These are phyloP conservation scores for Falco naumanni DNA, from an alignment of 2,797 vertebrate genomes.

Conservation along the genomic window DNA sequence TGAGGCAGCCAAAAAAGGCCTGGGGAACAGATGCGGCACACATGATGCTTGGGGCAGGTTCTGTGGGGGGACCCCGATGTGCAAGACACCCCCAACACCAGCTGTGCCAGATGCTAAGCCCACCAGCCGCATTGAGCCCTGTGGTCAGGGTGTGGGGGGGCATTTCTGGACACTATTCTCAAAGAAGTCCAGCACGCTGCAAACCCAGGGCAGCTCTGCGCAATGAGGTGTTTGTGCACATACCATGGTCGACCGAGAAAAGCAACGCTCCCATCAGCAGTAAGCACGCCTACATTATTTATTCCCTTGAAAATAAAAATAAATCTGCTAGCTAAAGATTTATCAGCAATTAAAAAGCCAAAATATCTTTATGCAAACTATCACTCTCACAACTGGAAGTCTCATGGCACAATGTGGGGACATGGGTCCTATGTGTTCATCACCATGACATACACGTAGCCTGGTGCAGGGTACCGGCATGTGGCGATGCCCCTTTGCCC, in stretches of 20 bases:
- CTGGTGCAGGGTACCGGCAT: too few species aligned
- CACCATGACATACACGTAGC: neutral
- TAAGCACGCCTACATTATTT: neutral
- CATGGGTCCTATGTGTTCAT: rapidly evolving
- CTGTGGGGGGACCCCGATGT: rapidly evolving
- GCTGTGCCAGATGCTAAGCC: rapidly evolving
- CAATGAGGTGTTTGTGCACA: neutral
- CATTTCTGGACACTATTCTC: neutral
- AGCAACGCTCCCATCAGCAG: neutral
- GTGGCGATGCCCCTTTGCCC: rapidly evolving
- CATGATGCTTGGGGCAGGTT: too few species aligned
- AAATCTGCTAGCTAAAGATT: neutral
- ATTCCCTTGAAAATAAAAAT: neutral
- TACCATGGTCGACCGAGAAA: rapidly evolving
- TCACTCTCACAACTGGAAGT: neutral
- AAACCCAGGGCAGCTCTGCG: rapidly evolving
- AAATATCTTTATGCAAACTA: neutral
- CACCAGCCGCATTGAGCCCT: rapidly evolving
- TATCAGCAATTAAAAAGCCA: neutral
- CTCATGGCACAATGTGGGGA: rapidly evolving
- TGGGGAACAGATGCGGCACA: neutral
- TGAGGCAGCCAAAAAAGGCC: neutral
- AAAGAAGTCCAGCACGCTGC: neutral
- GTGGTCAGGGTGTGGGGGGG: rapidly evolving
- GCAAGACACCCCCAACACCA: rapidly evolving